A percentile compares a stretch with the other conserved stretches of the same genome.
Evolutionary conservation across 2,113 vertebrate species (phyloP).

Genomic region (Bettongia penicillata): DNA sequence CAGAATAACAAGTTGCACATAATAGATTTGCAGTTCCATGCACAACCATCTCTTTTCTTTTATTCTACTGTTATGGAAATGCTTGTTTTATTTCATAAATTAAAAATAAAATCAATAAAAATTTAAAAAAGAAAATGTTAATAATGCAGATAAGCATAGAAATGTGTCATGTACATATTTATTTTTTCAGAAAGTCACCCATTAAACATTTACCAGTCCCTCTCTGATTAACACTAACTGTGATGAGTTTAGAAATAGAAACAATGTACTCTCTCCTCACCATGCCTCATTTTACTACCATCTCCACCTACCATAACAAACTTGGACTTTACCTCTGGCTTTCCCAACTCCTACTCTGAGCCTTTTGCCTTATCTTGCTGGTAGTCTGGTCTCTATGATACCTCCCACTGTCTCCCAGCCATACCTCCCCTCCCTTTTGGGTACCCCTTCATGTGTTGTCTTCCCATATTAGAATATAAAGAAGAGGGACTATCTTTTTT

Average conservation of each 20-base stretch:
- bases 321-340: background rate
- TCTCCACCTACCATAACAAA: background rate
- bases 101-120: too few species aligned
- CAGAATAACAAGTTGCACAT: too few species aligned
- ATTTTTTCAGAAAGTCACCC: background rate
- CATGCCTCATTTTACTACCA: background rate
- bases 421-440: background rate
- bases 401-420: background rate
- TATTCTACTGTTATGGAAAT: too few species aligned
- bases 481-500: background rate
- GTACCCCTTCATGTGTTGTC: background rate
- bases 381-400: background rate
- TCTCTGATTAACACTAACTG: background rate
- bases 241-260: background rate
- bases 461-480: background rate
- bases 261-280: background rate
- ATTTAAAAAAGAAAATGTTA: background rate
- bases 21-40: too few species aligned
- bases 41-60: too few species aligned
- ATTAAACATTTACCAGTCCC: background rate
- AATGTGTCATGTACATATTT: background rate
- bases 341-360: background rate
- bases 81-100: too few species aligned
- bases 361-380: background rate
- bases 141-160: background rate